These are phyloP conservation scores for Drosophila eohydei DNA, from an alignment of 2,888 invertebrate genomes.

Conservation along the genomic window DNA sequence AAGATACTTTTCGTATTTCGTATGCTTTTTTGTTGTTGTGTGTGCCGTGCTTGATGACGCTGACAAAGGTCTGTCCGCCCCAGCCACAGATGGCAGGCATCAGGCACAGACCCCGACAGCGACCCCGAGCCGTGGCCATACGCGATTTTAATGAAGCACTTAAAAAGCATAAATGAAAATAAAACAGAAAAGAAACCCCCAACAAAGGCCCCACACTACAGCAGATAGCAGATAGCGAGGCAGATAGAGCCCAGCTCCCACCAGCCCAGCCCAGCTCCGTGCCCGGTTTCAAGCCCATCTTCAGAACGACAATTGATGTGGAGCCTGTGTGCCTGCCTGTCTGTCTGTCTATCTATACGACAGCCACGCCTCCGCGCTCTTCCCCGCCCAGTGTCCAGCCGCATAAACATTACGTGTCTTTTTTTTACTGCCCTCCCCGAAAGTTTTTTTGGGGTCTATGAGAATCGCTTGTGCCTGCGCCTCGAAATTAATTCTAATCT, in stretches of 20 bases:
- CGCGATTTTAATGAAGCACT: constrained; percentile 80
- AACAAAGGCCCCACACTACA: constrained; percentile 55
- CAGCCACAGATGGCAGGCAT: constrained; percentile 32
- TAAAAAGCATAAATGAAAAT: constrained; percentile 82
- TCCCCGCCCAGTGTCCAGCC: constrained; percentile 15
- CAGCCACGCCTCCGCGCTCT: constrained; percentile 21
- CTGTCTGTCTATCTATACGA: constrained; percentile 8
- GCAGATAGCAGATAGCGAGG: constrained; percentile 37
- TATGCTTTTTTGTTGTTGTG: constrained; percentile 23
- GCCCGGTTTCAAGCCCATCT: constrained; percentile 62
- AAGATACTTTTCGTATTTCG: constrained; percentile 64
- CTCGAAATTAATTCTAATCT: constrained; percentile 80
- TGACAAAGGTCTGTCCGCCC: constrained; percentile 75
- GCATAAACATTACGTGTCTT: constrained; percentile 49
- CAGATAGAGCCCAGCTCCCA: constrained; percentile 10
- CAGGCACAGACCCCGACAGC: constrained; percentile 33
- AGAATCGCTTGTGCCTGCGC: constrained; percentile 40
- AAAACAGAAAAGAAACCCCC: constrained; percentile 53
- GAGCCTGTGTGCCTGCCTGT: constrained; percentile 51
- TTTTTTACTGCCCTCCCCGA: constrained; percentile 48
- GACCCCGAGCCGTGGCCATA: constrained; percentile 60
- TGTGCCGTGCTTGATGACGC: constrained; percentile 71
- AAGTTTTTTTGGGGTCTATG: constrained; percentile 41
- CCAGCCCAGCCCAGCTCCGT: constrained; percentile 8
- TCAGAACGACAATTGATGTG: constrained; percentile 77